Base-by-base conservation (phyloP, 2,113 vertebrate species). In the Stegostoma tigrinum region DNA sequence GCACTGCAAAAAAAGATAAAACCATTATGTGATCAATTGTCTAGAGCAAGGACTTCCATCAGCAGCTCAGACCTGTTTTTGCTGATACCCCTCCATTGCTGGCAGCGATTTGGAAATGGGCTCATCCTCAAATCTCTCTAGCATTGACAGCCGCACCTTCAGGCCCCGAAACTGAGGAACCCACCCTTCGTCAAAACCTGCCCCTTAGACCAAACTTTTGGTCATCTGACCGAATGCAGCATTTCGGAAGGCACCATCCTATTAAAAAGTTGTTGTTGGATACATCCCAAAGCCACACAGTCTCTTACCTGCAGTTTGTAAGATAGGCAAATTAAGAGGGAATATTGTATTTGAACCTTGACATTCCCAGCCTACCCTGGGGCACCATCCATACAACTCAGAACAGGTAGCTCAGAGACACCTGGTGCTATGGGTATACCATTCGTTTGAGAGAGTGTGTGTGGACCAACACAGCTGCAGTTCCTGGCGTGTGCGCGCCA, bases 41-140 rank as follows among this genome's bases (percentile, higher is more conserved):
- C 96, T n/a, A 97, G 97, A 61, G 96, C 96, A 83, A 96, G 96
- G 87, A 97, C 97, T 61, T 97, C 97, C 38, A 96, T 45, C 98
- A 98, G 17, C 21, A 52, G 7, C 30, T 27, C 12, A 0, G 42
- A 2, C 67, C 10, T 45, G 38, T 1, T 70, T n/a, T 27, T 27
- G 10, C 21, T 34, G 27, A 48, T 52, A 24, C 15, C 30, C 15
- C 45, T 55, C 12, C 52, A 52, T 52, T 27, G 0, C 24, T 34
- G 24, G 23, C 15, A 6, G 3, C 10, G 55, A 30, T 48, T 38
- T 70, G 67, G 68, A 27, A 70, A 52, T 1, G 55, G 7, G 8
- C 30, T 30, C 38, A 21, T 72, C 6, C n/a, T 75, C 55, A 61
- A 75, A 75, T 75, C 2, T 2, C 30, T 75, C 30, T 0, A n/a